Conservation (phyloP, 2,113 vertebrate species). For the Plotosus lineatus region DNA sequence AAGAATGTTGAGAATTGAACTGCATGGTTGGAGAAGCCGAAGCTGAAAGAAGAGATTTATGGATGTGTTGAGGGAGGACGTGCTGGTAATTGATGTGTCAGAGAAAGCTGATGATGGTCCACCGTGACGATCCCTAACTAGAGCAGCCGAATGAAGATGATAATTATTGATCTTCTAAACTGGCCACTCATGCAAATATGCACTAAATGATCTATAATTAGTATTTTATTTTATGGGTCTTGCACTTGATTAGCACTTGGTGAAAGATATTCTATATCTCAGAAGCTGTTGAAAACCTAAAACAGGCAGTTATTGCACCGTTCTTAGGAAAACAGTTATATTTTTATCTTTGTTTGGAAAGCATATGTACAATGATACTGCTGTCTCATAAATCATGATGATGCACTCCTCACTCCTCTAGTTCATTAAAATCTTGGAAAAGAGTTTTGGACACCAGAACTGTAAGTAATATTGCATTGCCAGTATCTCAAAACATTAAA, state of each 20-base stretch:
- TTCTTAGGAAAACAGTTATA: background rate
- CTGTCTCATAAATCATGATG: slow-evolving; percentile 11
- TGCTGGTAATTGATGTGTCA: no score
- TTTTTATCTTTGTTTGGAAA: slow-evolving; percentile 7
- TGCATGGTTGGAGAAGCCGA: no score
- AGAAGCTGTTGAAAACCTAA: background rate
- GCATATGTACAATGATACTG: slow-evolving; percentile 1
- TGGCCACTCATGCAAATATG: background rate
- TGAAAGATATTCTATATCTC: background rate
- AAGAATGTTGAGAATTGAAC: no score
- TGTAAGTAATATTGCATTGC: background rate
- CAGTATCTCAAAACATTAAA: background rate
- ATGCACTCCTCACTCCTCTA: background rate
- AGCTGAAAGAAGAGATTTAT: no score
- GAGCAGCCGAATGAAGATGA: no score
- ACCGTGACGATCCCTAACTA: no score
- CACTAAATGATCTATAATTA: background rate
- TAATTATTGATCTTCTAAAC: background rate
- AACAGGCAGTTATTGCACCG: background rate
- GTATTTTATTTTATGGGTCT: background rate
- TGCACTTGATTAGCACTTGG: background rate
- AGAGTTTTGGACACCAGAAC: background rate
- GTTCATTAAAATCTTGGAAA: background rate
- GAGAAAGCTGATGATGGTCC: no score
- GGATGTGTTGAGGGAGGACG: no score